Conservation (phyloP, 1,140 invertebrate genomes). For the Drosophila murphyi region DNA sequence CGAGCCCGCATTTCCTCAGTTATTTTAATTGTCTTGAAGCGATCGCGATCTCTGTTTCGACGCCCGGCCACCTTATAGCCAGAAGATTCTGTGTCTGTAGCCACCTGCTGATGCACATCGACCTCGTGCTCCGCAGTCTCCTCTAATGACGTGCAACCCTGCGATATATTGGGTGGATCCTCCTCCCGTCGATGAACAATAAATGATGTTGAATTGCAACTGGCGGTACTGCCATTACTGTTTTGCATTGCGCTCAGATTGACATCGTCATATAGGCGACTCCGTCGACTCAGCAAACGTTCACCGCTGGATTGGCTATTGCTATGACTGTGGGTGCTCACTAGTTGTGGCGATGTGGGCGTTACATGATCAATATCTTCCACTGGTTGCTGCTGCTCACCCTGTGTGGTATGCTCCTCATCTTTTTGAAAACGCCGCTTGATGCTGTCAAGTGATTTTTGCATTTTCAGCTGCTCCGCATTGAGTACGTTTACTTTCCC, state of each 20-base stretch:
- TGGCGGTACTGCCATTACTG: constrained; percentile 47
- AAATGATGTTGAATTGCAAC: constrained; percentile 72
- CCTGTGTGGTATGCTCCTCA: constrained; percentile 15
- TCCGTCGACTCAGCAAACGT: constrained; percentile 73
- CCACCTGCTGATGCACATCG: constrained; percentile 1
- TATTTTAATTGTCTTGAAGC: constrained; percentile 84
- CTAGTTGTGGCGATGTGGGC: constrained; percentile 37
- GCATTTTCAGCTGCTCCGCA: constrained; percentile 74
- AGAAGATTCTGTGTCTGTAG: constrained; percentile 41
- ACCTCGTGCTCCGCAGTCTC: constrained; percentile 26
- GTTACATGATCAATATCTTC: constrained; percentile 23
- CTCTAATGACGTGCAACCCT: constrained; percentile 16
- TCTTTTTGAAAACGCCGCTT: constrained; percentile 71
- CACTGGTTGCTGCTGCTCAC: constrained; percentile 18
- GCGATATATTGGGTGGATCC: constrained; percentile 3
- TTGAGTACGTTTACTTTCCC: constrained; percentile 66
- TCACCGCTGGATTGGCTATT: constrained; percentile 52
- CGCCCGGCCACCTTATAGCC: constrained; percentile 69
- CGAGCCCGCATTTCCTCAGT: constrained; percentile 61
- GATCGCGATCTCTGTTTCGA: constrained; percentile 76
- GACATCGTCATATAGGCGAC: constrained; percentile 82
- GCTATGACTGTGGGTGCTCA: constrained; percentile 34
- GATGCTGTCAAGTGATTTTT: constrained; percentile 80
- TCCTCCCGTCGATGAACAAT: constrained; percentile 65
- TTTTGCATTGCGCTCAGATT: constrained; percentile 68